These are phyloP conservation scores for Timandra comae DNA, from an alignment of 2,888 invertebrate genomes.

Conservation along the genomic window DNA sequence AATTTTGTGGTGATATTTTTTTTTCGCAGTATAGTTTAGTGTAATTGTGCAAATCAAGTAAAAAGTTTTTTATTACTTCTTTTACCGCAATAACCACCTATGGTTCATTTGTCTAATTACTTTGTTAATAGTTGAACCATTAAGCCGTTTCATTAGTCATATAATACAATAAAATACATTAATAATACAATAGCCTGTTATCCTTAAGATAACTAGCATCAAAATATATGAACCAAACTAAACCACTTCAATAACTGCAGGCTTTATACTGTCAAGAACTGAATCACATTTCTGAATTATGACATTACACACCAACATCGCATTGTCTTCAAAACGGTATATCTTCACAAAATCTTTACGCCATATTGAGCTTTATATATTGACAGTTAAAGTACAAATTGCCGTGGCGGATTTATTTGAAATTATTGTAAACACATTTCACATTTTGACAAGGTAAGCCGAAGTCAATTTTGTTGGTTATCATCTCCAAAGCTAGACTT, in stretches of 20 bases:
- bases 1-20: too few species aligned
- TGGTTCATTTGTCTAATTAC: too few species aligned
- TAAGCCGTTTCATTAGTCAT: too few species aligned
- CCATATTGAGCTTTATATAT: constrained; percentile 4
- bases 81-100: too few species aligned
- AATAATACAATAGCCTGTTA: too few species aligned
- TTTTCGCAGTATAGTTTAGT: too few species aligned
- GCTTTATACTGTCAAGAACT: constrained; percentile 27
- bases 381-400: constrained; percentile 1
- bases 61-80: too few species aligned
- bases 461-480: constrained; percentile 26
- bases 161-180: too few species aligned
- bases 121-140: too few species aligned
- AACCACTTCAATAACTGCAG: constrained; percentile 17
- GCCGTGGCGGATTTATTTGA: constrained; percentile 3
- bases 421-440: constrained; percentile 25
- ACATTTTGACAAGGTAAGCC: constrained; percentile 25
- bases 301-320: constrained; percentile 21
- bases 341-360: constrained; percentile 1
- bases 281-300: constrained; percentile 36
- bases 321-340: constrained; percentile 3
- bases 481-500: constrained; percentile 26
- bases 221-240: constrained; percentile 1
- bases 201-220: not conserved
- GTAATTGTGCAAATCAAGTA: too few species aligned